Base-by-base conservation (phyloP, 2,888 invertebrate species). In the Nemapogon koenigi region DNA sequence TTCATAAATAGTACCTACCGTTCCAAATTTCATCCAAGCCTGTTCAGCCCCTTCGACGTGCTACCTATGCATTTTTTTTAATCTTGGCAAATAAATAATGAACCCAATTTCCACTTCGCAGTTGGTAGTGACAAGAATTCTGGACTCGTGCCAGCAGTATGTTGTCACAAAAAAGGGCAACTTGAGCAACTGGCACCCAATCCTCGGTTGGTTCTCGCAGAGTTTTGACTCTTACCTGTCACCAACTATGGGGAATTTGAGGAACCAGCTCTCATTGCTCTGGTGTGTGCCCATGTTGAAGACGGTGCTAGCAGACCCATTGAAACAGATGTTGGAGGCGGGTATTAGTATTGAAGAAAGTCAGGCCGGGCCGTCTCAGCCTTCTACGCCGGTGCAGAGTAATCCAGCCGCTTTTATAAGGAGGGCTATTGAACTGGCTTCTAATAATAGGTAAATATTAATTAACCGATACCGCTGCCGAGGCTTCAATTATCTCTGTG, bases 121-220 rank as follows among this genome's bases (percentile, higher is more conserved):
- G 94, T 83, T 88, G 51, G 91, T 95, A 10, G 86, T 94, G 14
- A 92, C 91, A 3, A 83, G 89, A 42, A 83, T 98, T 50, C 70
- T 98, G 46, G 91, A 94, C 65, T 89, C 89, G 45, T 97, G 97
- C 67, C 92, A 94, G 51, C 89, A 90, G 49, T 94, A 94, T 53
- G 94, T 96, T n/a, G 89, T 90, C 4, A 89, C 87, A 51, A 96
- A 96, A 64, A 87, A 89, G 52, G 92, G 94, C 1, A 93, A 94
- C 56, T 83, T 96, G 35, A 94, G 94, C 35, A 94, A 97, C 66
- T 99, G 97, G 97, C 97, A 99, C 69, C 97, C 97, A 3, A 88
- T 98, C 16, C 83, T 99, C 8, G 98, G 98, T 26, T 98, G 97
- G 96, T 96, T 97, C 61, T 85, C 89, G 0, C 89, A 91, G 45